Base-by-base conservation (phyloP, 2,888 invertebrate species). In the Embidobia sp. region DNA sequence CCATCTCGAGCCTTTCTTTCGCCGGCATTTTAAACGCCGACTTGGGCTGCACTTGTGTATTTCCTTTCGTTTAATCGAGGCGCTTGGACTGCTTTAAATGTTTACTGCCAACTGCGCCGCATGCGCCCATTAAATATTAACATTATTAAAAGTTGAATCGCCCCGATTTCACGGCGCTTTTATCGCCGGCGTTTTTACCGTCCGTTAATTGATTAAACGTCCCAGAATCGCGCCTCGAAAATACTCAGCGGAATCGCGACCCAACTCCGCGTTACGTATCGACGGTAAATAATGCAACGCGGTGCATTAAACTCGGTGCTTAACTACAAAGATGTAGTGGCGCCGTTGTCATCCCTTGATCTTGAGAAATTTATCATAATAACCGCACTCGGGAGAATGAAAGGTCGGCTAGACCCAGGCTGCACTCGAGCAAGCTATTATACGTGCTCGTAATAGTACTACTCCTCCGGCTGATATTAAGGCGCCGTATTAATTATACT, bases 291-390 rank as follows among this genome's bases (percentile, higher is more conserved):
- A 57, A 48, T 29, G 49, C 22, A 48, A 31, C 7, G 26, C n/a
- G 18, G 49, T 8, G 16, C 40, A 13, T 26, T 29, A 22, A 55
- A 42, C 13, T 63, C 31, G 8, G 26, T 46, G 1, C 27, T 67
- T 49, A 57, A 40, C 31, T 40, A 26, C 19, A 70, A 53, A 61
- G 61, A 42, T 31, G 40, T 37, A 40, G 53, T 16, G 35, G 37
- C 55, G 44, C 48, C 40, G 51, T 63, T 63, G 53, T 72, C 63
- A 40, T 46, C 55, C 63, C 72, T 63, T 55, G 55, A 63, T 72
- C 48, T 72, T 63, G 63, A 37, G 63, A 63, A 72, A 72, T 55
- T 63, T 63, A 72, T 63, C 63, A 72, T 63, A 63, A 55, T 72
- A 72, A 72, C 48, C 42, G 37, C 46, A 40, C 63, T 72, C 26